Base-by-base conservation (phyloP, 2,888 invertebrate genomes). In the Sphaeridia pumilis region DNA sequence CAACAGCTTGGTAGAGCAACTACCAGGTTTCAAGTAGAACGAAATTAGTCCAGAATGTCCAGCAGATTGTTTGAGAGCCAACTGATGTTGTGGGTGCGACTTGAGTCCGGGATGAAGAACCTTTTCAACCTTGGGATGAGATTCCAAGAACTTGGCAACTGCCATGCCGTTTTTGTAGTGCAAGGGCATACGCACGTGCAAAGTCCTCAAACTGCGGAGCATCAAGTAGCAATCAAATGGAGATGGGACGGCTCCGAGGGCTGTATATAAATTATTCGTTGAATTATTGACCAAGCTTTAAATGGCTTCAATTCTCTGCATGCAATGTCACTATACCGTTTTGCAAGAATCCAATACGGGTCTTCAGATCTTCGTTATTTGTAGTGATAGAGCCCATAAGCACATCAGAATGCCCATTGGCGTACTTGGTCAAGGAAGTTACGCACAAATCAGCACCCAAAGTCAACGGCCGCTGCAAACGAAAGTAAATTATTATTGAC, bases 321-420 rank as follows among this genome's bases (percentile, higher is more conserved):
- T n/a, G 5, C 4, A 17, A 48, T 10, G 22, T 20, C 4, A 42
- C 38, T 31, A 69, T 74, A 88, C 90, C 81, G 69, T 90, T 89
- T 75, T 94, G 94, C 57, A 89, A 73, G 73, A 87, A 95, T 63
- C 81, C 76, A 31, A 98, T 71, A 67, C 77, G 78, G 12, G 81
- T 73, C 57, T 80, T 81, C 2, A 94, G 66, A 42, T 79, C 78
- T 38, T 84, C 80, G 64, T 81, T 76, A 64, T 81, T 88, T 2
- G 84, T 78, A 31, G 86, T 74, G 5, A 83, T 79, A 17, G 87
- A 84, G 2, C 97, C 97, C 97, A 98, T 97, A 4, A 97, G 81
- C 21, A 93, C 86, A 73, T 98, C 97, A 1, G 89, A 83, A 72
- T 98, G 97, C 1, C 97, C 97, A 72, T 98, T 98, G 82, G 98